Evolutionary conservation across 2,113 vertebrate species (phyloP), one percentile per base, ranked within the genome.

Genomic region (Hippocampus guttulatus): DNA sequence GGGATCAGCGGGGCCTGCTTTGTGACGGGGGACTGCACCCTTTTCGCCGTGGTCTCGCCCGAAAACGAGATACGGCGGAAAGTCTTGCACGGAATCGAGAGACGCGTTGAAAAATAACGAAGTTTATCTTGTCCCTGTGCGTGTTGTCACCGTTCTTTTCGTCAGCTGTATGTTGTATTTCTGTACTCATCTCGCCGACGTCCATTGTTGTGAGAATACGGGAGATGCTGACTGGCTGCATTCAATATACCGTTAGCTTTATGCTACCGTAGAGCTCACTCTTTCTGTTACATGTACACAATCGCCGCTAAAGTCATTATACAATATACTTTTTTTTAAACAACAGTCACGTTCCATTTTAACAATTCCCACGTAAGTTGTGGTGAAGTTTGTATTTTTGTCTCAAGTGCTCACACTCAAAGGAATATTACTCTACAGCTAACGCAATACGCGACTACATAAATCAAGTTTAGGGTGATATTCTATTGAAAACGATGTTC

Each of bases 121-220:
- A 1, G 5, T 4, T 45, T 73, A 3, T 0, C 18, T 9, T 64
- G 73, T 55, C 49, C 51, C 23, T 33, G 21, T 7, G 54, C 2
- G 80, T 64, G 81, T 79, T 88, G 88, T 86, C 89, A 87, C 70
- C 23, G 64, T 10, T 72, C 76, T 76, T 65, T n/a, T 70, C 43
- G 73, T 65, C 65, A 23, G 67, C 18, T 69, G 83, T 30, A 70
- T 65, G 8, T 69, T 54, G 73, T 88, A 80, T 88, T 86, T 69
- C 52, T 68, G 81, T 74, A 71, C 58, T 73, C 69, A 79, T 33
- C 71, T 79, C 79, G 77, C 79, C 89, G 87, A 88, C 82, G 88
- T 88, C 87, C 89, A 91, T 91, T 91, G 88, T 91, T 91, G 68
- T 82, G 81, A 80, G 84, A 76, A 81, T 79, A 88, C 80, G 81